Conservation (phyloP, 1,140 invertebrate genomes). For the Centruroides vittatus region DNA sequence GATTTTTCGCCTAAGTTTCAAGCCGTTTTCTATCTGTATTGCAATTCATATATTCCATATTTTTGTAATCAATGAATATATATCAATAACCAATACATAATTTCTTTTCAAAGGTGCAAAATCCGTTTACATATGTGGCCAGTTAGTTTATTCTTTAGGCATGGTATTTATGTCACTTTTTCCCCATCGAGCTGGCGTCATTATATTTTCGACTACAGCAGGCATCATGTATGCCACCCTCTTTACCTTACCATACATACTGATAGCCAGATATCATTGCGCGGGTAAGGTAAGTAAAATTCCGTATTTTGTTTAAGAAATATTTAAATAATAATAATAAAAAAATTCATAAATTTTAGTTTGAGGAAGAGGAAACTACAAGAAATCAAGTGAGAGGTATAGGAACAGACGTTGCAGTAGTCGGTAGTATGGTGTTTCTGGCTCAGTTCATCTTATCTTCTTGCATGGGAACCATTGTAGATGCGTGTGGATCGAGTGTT, state of each 20-base stretch:
- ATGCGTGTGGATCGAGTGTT: slow-evolving; percentile 55
- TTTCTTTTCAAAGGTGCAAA: slow-evolving; percentile 48
- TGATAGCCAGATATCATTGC: slow-evolving; percentile 85
- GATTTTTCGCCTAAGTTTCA: too few relatives aligned
- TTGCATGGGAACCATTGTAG: slow-evolving; percentile 71
- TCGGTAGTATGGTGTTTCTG: slow-evolving; percentile 82
- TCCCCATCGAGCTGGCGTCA: slow-evolving; percentile 59
- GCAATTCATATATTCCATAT: too few relatives aligned
- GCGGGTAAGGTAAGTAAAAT: slow-evolving; percentile 52
- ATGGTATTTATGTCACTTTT: slow-evolving; percentile 76
- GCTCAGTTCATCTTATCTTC: slow-evolving; percentile 71
- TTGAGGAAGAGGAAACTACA: background rate
- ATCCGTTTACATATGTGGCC: slow-evolving; percentile 74
- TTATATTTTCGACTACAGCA: slow-evolving; percentile 75
- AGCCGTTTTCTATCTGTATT: too few relatives aligned
- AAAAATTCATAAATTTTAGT: too few relatives aligned
- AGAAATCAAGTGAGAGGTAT: slow-evolving; percentile 44
- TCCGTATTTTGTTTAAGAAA: too few relatives aligned
- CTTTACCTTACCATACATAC: slow-evolving; percentile 90
- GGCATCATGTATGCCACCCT: slow-evolving; percentile 95
- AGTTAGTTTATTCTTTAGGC: slow-evolving; percentile 71
- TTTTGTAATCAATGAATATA: too few relatives aligned
- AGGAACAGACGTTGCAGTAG: slow-evolving; percentile 83
- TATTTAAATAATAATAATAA: too few relatives aligned
- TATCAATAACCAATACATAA: too few relatives aligned